Evolutionary conservation across 2,888 invertebrate species (phyloP).

Genomic region (Spisula solida): DNA sequence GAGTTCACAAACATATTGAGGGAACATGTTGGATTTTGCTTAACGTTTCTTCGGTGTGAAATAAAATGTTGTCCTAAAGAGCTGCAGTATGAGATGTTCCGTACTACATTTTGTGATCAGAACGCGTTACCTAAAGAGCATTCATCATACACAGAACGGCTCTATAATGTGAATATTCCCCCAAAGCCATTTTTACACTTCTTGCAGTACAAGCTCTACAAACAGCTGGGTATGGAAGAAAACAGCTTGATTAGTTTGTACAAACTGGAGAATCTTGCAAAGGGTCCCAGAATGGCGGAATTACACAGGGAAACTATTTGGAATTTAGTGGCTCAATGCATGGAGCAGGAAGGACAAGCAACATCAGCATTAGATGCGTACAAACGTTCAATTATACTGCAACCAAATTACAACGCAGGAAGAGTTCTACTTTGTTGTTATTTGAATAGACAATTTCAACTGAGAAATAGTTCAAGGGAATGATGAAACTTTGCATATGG

Average conservation of each 20-base stretch:
- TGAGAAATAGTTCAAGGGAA: too few relatives aligned
- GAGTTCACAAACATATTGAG: neutral
- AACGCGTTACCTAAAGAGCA: neutral
- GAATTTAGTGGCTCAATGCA: neutral
- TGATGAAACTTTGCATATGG: too few relatives aligned
- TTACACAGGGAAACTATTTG: neutral
- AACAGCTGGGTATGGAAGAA: neutral
- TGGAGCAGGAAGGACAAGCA: neutral
- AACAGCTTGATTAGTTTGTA: neutral
- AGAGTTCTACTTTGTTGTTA: neutral
- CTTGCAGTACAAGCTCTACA: constrained; percentile 3
- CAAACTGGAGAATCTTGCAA: neutral
- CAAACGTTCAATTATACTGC: neutral
- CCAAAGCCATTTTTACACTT: neutral
- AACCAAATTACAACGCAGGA: neutral
- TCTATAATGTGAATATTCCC: neutral
- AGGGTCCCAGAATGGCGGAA: too few relatives aligned
- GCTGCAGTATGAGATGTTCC: constrained; percentile 9
- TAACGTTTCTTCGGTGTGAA: neutral
- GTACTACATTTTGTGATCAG: neutral
- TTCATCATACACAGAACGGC: neutral
- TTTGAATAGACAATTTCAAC: neutral
- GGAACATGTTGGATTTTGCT: neutral
- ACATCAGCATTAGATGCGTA: neutral
- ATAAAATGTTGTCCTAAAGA: neutral